Conservation (phyloP, 2,888 invertebrate genomes). For the Xanthia togata region DNA sequence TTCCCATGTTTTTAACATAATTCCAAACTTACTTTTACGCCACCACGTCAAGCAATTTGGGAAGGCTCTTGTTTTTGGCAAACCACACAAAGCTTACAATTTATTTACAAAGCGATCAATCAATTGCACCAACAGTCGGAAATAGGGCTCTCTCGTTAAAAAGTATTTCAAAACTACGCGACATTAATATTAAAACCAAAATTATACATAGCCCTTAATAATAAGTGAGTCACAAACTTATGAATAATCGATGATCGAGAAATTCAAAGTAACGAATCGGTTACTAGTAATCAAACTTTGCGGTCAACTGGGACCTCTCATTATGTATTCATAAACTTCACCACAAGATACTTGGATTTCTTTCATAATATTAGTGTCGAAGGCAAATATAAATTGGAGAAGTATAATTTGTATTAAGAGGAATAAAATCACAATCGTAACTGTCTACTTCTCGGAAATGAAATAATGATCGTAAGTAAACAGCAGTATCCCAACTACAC, state of each 20-base stretch:
- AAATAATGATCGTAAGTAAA: not conserved
- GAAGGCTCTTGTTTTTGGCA: not conserved
- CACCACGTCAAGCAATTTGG: not conserved
- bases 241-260: slow-evolving; percentile 41
- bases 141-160: not conserved
- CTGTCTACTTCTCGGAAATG: not conserved
- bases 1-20: not conserved
- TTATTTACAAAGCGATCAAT: not conserved
- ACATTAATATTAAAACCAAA: slow-evolving; percentile 16
- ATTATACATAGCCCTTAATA: slow-evolving; percentile 26
- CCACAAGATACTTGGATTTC: slow-evolving; percentile 22
- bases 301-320: slow-evolving; percentile 33
- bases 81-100: not conserved
- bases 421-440: slow-evolving; percentile 1
- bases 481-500: not conserved
- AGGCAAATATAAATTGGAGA: slow-evolving; percentile 8
- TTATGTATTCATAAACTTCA: slow-evolving; percentile 52
- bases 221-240: slow-evolving; percentile 25
- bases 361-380: slow-evolving; percentile 11
- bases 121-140: not conserved
- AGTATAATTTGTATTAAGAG: not conserved
- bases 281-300: slow-evolving; percentile 51
- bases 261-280: slow-evolving; percentile 34
- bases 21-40: not conserved
- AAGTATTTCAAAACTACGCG: not conserved